Evolutionary conservation across 2,888 invertebrate genomes (phyloP).

Genomic region (Tetramorium bicarinatum): DNA sequence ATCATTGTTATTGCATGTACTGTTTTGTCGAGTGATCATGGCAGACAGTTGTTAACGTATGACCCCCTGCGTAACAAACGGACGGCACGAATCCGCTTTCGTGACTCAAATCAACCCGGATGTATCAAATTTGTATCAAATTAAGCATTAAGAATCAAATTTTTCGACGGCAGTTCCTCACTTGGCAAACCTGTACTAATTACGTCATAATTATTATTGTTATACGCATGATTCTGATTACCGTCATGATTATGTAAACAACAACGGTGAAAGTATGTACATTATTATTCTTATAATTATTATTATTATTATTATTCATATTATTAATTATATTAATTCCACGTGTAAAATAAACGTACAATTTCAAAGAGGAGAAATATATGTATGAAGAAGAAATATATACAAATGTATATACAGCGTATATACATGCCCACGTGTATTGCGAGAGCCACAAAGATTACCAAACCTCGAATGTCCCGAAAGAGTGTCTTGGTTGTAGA

Average conservation of each 20-base stretch:
- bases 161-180: conserved; percentile 24
- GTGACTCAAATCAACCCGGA: conserved; percentile 13
- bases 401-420: conserved; percentile 67
- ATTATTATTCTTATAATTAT: conserved; percentile 67
- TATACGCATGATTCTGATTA: conserved; percentile 62
- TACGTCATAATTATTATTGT: conserved; percentile 35
- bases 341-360: conserved; percentile 82
- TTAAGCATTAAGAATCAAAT: conserved; percentile 45
- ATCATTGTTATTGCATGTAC: conserved; percentile 64
- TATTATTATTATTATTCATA: conserved; percentile 53
- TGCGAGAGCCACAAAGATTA: conserved; percentile 43
- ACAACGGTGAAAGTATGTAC: conserved; percentile 74
- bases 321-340: conserved; percentile 77
- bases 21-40: conserved; percentile 52
- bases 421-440: conserved; percentile 66
- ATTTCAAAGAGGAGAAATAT: conserved; percentile 72
- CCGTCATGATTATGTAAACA: conserved; percentile 67
- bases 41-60: conserved; percentile 5
- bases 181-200: conserved; percentile 44
- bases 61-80: conserved; percentile 18
- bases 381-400: conserved; percentile 66
- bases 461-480: conserved; percentile 43
- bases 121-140: conserved; percentile 23
- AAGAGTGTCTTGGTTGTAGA: conserved; percentile 39
- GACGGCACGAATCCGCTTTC: not conserved